Conservation (phyloP, 2,888 invertebrate species). For the Artemia sp. region DNA sequence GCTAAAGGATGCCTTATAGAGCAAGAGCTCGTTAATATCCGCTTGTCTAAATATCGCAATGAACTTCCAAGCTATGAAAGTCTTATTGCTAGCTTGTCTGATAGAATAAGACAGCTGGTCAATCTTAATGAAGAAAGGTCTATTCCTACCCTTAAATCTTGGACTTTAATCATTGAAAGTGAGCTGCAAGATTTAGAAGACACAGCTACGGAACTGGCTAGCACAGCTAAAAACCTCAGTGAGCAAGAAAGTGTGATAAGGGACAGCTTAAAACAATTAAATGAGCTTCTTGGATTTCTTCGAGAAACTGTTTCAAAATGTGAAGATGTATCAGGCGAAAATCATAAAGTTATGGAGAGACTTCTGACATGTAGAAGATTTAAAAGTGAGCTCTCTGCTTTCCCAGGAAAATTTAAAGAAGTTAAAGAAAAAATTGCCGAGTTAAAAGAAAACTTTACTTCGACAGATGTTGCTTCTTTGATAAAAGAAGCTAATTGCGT, state of each 20-base stretch:
- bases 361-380: slow-evolving; percentile 54
- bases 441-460: slow-evolving; percentile 54
- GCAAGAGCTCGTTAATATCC: slow-evolving; percentile 57
- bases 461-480: slow-evolving; percentile 51
- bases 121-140: slow-evolving; percentile 53
- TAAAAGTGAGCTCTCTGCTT: slow-evolving; percentile 49
- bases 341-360: slow-evolving; percentile 59
- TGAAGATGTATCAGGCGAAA: slow-evolving; percentile 74
- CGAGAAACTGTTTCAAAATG: slow-evolving; percentile 71
- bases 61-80: slow-evolving; percentile 62
- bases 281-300: slow-evolving; percentile 41
- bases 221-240: slow-evolving; percentile 51
- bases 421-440: slow-evolving; percentile 50
- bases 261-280: slow-evolving; percentile 49
- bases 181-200: slow-evolving; percentile 57
- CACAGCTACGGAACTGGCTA: slow-evolving; percentile 54
- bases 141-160: slow-evolving; percentile 48
- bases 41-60: slow-evolving; percentile 62
- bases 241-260: slow-evolving; percentile 55
- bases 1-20: slow-evolving; percentile 60
- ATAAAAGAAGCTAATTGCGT: slow-evolving; percentile 64
- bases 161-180: slow-evolving; percentile 48
- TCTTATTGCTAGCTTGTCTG: slow-evolving; percentile 53
- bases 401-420: slow-evolving; percentile 48
- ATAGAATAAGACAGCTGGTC: slow-evolving; percentile 59